These are phyloP conservation scores for Tetanocera ferruginea DNA, from an alignment of 2,888 invertebrate species.

Conservation along the genomic window DNA sequence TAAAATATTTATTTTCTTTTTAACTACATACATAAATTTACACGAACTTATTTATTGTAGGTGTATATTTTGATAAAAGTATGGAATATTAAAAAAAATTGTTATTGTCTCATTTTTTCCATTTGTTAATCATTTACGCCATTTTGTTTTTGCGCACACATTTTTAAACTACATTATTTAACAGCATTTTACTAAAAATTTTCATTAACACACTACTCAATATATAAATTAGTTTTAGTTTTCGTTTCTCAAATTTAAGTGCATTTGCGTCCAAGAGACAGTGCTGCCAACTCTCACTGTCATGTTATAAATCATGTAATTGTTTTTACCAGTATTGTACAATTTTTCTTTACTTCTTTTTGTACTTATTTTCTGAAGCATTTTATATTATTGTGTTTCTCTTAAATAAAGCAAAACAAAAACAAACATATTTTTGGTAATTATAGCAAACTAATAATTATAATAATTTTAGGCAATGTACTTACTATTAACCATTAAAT, in stretches of 20 bases:
- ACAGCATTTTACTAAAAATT: slow-evolving; percentile 11
- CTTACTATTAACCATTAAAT: slow-evolving; percentile 29
- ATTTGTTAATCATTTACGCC: slow-evolving; percentile 20
- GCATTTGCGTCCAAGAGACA: slow-evolving; percentile 10
- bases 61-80: background rate
- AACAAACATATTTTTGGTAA: slow-evolving; percentile 7
- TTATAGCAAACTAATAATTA: slow-evolving; percentile 31
- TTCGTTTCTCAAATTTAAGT: background rate
- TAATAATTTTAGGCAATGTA: slow-evolving; percentile 16
- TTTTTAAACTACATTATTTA: slow-evolving; percentile 14
- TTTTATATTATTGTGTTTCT: slow-evolving; percentile 24
- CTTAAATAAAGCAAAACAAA: slow-evolving; percentile 23
- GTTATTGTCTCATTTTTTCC: slow-evolving; percentile 2
- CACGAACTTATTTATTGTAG: background rate
- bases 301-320: slow-evolving; percentile 22
- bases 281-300: slow-evolving; percentile 27
- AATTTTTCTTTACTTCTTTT: slow-evolving; percentile 6
- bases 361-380: slow-evolving; percentile 12
- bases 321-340: slow-evolving; percentile 16
- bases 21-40: background rate
- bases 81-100: background rate
- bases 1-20: slow-evolving; percentile 12
- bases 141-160: slow-evolving; percentile 30
- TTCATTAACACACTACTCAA: background rate
- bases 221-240: background rate